Base-by-base conservation (phyloP, 53 echinoderm and acorn worm genomes). In the Crossaster papposus region DNA sequence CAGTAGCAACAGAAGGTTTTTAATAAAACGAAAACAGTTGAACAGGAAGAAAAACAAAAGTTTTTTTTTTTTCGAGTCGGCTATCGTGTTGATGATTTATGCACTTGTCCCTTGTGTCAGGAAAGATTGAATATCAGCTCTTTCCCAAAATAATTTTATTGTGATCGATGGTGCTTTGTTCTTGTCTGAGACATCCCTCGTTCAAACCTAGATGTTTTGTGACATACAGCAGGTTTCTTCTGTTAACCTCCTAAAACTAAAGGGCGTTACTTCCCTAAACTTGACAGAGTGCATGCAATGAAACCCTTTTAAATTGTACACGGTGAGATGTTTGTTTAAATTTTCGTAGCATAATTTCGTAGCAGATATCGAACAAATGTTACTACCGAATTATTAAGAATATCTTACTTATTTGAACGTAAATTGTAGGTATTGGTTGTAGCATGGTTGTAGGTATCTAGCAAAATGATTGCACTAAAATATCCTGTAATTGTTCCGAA, bases 131-230 rank as follows among this genome's bases (percentile, higher is more conserved):
- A 64, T 81, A 33, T 32, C 17, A 81, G 32, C 26, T 55, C 2
- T 31, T 81, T 34, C 80, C 80, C 22, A 54, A 17, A 80, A 33
- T 62, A 80, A 63, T 58, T 30, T 55, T 18, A 15, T 62, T 63
- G n/a, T 80, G 80, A 54, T 80, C 22, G 80, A 80, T 80, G 31
- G 35, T 33, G 31, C 34, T 80, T 80, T 30, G 80, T 58, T 62
- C 30, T 32, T n/a, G 54, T 62, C 58, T 63, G 80, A 51, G 32
- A 32, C 58, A n/a, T n/a, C 50, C 28, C 17, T 32, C 55, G 17
- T 35, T 80, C 55, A 80, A 54, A n/a, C 55, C 33, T 17, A 51
- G 28, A 18, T 80, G 17, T 68, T n/a, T 23, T n/a, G 9, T 68
- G 68, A 68, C 68, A 26, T n/a, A n/a, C 28, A 28, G 62, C 29